These are phyloP conservation scores for Brachynemurus nebulosus DNA, from an alignment of 2,888 invertebrate genomes.

Conservation along the genomic window DNA sequence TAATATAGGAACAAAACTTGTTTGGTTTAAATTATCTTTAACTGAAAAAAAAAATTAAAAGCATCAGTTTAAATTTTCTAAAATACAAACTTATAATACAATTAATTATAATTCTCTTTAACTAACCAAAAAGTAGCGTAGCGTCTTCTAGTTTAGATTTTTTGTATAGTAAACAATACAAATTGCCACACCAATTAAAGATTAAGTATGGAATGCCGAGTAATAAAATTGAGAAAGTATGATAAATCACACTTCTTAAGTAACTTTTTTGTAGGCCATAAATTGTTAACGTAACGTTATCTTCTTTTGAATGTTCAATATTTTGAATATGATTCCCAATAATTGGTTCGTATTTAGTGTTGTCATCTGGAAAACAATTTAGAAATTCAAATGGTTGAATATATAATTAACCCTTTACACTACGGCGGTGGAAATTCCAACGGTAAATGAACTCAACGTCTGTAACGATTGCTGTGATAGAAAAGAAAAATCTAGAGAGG, in stretches of 20 bases:
- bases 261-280: slow-evolving; percentile 38
- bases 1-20: slow-evolving; percentile 32
- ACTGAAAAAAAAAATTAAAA: slow-evolving; percentile 29
- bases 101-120: neutral
- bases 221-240: slow-evolving; percentile 35
- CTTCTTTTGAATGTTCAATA: slow-evolving; percentile 32
- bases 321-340: slow-evolving; percentile 39
- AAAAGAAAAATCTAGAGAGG: too few relatives aligned
- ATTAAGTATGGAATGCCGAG: slow-evolving; percentile 43
- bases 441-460: too few relatives aligned
- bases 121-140: slow-evolving; percentile 39
- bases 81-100: slow-evolving; percentile 5
- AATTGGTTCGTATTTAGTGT: slow-evolving; percentile 42
- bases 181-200: slow-evolving; percentile 40
- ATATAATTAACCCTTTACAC: too few relatives aligned
- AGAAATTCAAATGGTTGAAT: too few relatives aligned
- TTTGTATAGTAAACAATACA: slow-evolving; percentile 37
- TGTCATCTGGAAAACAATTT: too few relatives aligned
- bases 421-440: too few relatives aligned
- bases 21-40: slow-evolving; percentile 34
- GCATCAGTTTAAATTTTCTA: slow-evolving; percentile 10
- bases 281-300: slow-evolving; percentile 32
- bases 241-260: slow-evolving; percentile 34
- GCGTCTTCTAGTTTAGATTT: slow-evolving; percentile 42
- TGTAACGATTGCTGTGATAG: too few relatives aligned